phyloP scores from a whole-genome alignment of 2,797 vertebrate species.

The Sebastes trivittatus region DNA sequence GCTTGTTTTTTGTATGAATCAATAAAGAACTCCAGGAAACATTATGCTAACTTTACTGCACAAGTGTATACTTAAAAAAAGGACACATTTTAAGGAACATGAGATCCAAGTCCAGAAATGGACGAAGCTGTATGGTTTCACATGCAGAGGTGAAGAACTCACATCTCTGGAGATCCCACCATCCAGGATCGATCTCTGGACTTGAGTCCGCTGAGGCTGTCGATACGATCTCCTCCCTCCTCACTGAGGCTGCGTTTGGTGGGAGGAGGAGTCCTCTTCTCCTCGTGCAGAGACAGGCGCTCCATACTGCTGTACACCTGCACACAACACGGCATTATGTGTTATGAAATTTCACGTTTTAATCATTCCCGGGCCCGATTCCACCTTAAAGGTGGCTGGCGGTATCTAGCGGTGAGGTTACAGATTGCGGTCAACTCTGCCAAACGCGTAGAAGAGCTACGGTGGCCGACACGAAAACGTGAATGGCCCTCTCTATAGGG shows the following conservation, averaged over 20 bases:
- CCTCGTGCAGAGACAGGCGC: slow-evolving; percentile 92
- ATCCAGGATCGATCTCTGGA: slow-evolving; percentile 92
- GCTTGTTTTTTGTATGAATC: background rate
- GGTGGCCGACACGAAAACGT: no score
- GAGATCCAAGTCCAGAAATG: background rate
- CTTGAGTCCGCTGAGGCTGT: slow-evolving; percentile 87
- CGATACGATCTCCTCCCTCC: slow-evolving; percentile 90
- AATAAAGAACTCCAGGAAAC: background rate
- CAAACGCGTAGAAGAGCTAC: no score
- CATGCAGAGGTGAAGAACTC: slow-evolving; percentile 55
- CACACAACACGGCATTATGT: background rate
- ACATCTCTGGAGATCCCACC: slow-evolving; percentile 97
- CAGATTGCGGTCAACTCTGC: no score
- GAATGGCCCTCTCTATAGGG: no score
- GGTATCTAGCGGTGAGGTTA: no score
- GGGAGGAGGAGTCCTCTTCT: slow-evolving; percentile 89
- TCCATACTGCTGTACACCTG: slow-evolving; percentile 99
- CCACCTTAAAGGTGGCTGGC: no score
- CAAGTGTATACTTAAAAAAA: background rate
- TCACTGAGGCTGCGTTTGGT: slow-evolving; percentile 96
- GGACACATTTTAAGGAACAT: background rate
- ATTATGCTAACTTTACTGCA: background rate
- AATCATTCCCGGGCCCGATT: no score
- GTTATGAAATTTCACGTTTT: background rate
- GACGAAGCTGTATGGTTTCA: background rate